Evolutionary conservation across 2,888 invertebrate species (phyloP).

Genomic region (Leptopilina syphax): DNA sequence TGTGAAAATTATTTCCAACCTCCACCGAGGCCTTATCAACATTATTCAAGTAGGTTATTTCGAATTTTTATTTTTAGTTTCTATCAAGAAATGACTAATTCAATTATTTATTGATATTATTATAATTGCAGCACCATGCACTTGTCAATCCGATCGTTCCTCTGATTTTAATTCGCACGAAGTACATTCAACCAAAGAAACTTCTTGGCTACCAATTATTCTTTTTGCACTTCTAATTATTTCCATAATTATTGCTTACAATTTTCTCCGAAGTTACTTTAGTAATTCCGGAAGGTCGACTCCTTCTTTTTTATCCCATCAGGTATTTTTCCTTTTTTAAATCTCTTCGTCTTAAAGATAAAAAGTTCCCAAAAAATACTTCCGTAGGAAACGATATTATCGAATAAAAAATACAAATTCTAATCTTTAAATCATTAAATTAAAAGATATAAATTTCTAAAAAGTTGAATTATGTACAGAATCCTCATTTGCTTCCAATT

Average conservation of each 20-base stretch:
- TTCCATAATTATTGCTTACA: conserved; percentile 24
- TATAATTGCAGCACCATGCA: not conserved
- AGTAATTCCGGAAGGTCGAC: conserved; percentile 1
- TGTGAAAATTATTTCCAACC: conserved; percentile 54
- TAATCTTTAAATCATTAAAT: no score
- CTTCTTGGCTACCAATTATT: conserved; percentile 47
- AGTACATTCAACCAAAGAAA: conserved; percentile 32
- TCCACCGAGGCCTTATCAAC: conserved; percentile 42
- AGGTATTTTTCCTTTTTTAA: not conserved
- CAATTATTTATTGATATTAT: not conserved
- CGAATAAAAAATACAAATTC: no score
- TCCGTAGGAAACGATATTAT: no score
- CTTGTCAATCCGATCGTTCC: conserved; percentile 8
- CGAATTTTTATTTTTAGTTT: not conserved
- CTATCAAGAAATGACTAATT: not conserved
- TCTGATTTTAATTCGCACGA: conserved; percentile 44
- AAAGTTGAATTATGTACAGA: not conserved
- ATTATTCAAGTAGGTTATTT: not conserved
- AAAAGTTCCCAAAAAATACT: no score
- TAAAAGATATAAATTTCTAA: not conserved
- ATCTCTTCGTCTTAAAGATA: no score
- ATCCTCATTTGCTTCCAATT: conserved; percentile 20
- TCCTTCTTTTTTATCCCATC: not conserved
- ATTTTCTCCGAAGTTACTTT: conserved; percentile 18
- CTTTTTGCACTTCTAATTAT: conserved; percentile 50